A percentile compares a stretch with the other conserved stretches of the same genome.
Conservation (phyloP, 2,797 vertebrate species). For the Loriculus beryllinus region DNA sequence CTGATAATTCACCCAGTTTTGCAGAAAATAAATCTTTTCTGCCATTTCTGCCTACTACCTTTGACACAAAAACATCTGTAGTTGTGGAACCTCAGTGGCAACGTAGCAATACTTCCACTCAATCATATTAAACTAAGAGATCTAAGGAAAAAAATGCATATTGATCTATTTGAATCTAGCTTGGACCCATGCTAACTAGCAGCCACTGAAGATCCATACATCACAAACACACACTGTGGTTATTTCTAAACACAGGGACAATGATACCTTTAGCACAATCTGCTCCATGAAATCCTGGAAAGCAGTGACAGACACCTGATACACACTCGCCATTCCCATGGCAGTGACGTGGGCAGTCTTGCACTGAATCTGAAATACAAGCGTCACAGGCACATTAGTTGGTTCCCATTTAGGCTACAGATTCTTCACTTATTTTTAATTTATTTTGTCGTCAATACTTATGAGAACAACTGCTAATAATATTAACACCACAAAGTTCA, state of each 20-base stretch:
- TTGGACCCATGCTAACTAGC: neutral
- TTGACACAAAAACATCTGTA: slow-evolving; percentile 26
- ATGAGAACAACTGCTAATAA: neutral
- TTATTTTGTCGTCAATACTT: neutral
- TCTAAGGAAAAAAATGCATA: neutral
- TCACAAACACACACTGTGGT: neutral
- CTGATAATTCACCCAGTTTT: slow-evolving; percentile 45
- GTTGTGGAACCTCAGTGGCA: neutral
- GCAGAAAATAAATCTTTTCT: slow-evolving; percentile 60
- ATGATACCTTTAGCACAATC: slow-evolving; percentile 96
- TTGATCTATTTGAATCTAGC: neutral
- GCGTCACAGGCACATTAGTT: neutral
- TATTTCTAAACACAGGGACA: slow-evolving; percentile 15
- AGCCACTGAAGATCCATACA: neutral
- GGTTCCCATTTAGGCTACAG: neutral
- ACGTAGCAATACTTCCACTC: neutral
- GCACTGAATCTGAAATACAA: slow-evolving; percentile 88
- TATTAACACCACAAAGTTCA: neutral
- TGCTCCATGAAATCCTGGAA: slow-evolving; percentile 96
- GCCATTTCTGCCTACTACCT: slow-evolving; percentile 41
- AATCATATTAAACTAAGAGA: neutral
- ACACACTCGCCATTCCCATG: slow-evolving; percentile 97
- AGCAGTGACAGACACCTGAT: slow-evolving; percentile 95
- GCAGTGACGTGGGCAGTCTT: slow-evolving; percentile 97
- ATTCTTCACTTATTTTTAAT: neutral